Conservation (phyloP, 2,113 vertebrate genomes). For the Myiozetetes cayanensis region DNA sequence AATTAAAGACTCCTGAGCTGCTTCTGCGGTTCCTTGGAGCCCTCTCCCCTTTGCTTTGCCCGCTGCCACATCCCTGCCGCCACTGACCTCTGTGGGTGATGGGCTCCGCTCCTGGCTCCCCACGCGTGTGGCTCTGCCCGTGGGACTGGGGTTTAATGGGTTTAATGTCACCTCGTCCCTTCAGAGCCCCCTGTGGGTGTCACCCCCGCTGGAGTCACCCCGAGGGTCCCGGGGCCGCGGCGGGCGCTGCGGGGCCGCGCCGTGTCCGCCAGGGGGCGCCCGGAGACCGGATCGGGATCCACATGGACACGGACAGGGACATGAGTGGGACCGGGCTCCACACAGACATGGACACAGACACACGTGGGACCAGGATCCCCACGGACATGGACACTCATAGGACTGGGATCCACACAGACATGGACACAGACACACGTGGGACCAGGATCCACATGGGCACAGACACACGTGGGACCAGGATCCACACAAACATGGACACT, state of each 20-base stretch:
- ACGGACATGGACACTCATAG: not conserved
- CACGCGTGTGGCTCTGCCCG: too few species aligned
- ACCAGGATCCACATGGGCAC: too few species aligned
- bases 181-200: not conserved
- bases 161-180: not conserved
- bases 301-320: not conserved
- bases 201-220: not conserved
- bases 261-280: constrained; percentile 10
- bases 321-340: not conserved
- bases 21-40: rapidly evolving
- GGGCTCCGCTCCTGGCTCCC: too few species aligned
- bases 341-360: not conserved
- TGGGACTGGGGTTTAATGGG: rapidly evolving
- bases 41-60: not conserved
- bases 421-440: not conserved
- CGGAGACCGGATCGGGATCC: not conserved
- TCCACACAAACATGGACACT: not conserved
- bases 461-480: rapidly evolving
- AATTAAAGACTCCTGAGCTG: not conserved
- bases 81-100: not conserved
- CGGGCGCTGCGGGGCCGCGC: rapidly evolving
- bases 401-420: not conserved
- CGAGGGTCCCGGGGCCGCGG: not conserved
- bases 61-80: rapidly evolving
- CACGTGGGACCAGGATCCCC: too few species aligned